Evolutionary conservation across 2,797 vertebrate species (phyloP).

Genomic region (Antrozous pallidus): DNA sequence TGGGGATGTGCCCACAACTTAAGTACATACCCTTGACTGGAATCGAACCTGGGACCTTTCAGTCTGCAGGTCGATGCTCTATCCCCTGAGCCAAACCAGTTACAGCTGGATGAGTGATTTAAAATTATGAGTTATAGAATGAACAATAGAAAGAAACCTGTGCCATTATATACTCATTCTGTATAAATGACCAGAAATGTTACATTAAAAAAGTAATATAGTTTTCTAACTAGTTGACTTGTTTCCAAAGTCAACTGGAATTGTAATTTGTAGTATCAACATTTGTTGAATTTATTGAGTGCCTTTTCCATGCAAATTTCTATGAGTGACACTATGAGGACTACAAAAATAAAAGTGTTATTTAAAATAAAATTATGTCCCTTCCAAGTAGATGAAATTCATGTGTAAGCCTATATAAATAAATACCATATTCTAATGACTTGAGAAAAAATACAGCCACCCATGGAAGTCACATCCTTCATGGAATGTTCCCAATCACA

Average conservation of each 20-base stretch:
- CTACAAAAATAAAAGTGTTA: background rate
- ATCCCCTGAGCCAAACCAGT: too few relatives aligned
- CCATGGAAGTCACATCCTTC: background rate
- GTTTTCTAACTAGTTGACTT: background rate
- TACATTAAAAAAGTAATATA: background rate
- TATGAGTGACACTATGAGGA: background rate
- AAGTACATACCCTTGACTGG: too few relatives aligned
- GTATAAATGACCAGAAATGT: background rate
- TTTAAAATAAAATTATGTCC: background rate
- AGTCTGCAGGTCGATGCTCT: too few relatives aligned
- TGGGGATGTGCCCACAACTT: too few relatives aligned
- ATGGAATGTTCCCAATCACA: background rate
- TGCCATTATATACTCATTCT: background rate
- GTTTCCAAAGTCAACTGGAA: constrained; percentile 32
- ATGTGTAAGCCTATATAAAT: background rate
- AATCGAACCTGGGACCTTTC: too few relatives aligned
- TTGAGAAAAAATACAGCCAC: background rate
- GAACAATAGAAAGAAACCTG: background rate
- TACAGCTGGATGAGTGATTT: background rate
- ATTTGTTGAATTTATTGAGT: constrained; percentile 19
- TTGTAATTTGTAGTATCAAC: constrained; percentile 29
- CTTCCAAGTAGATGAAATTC: background rate
- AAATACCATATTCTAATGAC: background rate
- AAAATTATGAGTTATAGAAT: background rate
- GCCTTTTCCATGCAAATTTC: background rate